Conservation (phyloP, 2,797 vertebrate genomes). For the Mormyrops attenuatus region DNA sequence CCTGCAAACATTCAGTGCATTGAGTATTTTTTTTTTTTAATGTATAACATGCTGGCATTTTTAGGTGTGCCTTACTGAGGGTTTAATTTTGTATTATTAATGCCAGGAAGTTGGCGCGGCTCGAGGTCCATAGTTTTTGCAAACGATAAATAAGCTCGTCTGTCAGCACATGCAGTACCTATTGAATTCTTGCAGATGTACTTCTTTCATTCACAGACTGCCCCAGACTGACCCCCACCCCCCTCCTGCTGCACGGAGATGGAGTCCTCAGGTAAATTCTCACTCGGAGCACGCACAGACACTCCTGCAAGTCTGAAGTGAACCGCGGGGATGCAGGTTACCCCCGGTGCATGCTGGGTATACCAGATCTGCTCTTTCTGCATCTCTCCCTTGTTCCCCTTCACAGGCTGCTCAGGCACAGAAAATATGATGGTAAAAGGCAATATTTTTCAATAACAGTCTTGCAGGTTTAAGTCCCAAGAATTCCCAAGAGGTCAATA, state of each 20-base stretch:
- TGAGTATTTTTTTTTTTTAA: neutral
- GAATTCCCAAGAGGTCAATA: neutral
- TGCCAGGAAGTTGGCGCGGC: neutral
- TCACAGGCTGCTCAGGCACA: neutral
- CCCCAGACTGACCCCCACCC: neutral
- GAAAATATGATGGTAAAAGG: neutral
- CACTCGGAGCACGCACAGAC: neutral
- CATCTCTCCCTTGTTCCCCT: neutral
- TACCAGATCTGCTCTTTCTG: neutral
- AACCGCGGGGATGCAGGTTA: neutral
- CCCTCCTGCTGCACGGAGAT: neutral
- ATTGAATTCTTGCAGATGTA: constrained; percentile 19
- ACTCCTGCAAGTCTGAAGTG: neutral
- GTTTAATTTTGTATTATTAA: constrained; percentile 6
- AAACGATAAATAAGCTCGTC: neutral
- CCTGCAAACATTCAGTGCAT: constrained; percentile 1
- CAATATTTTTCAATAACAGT: neutral
- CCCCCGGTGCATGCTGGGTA: neutral
- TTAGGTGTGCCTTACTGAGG: neutral
- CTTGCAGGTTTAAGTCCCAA: neutral
- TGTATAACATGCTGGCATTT: neutral
- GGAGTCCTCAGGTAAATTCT: neutral
- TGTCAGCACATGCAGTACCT: neutral
- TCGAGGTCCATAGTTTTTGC: neutral
- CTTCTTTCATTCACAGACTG: constrained; percentile 15